Base-by-base conservation (phyloP, 2,113 vertebrate species). In the Syngnathus scovelli region DNA sequence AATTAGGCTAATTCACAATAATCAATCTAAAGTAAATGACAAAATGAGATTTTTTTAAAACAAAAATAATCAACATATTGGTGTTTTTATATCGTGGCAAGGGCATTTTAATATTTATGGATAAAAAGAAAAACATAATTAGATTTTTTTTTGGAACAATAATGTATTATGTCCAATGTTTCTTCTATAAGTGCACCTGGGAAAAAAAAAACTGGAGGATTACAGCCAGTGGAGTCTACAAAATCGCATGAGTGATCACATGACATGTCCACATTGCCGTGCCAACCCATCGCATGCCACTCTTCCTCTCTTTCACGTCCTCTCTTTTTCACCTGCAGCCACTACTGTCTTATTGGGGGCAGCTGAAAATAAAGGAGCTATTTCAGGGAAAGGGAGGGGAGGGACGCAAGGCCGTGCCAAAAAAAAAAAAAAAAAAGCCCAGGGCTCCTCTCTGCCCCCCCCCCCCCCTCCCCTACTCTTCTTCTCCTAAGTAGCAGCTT, bases 311-410 rank as follows among this genome's bases (percentile, higher is more conserved):
- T 43, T 56, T 65, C 44, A 19, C 4, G 61, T 21, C n/a, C 23
- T 43, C 7, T 48, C 65, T 49, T 19, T 66, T 75, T 73, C 73
- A 78, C 77, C 81, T 83, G 78, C 72, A 84, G 79, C 75, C 64
- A 54, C 68, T 70, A 60, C 61, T 52, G 64, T 66, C 64, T 75
- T 80, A 79, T 82, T 81, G 74, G 79, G 80, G 76, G 64, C 82
- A 78, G 68, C 36, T 54, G 79, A 85, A 84, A 88, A 86, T 85
- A 83, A 80, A 72, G 63, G 1, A 77, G 83, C 81, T 84, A 84
- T 88, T 86, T 81, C 70, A 27, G 59, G 59, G 55, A 58, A 48
- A 36, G 55, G 27, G 27, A 58, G 54, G 21, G 54, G 23, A 21
- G 52, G 23, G 37, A 41, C 16, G 33, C 66, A 61, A 67, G 66